phyloP scores from a whole-genome alignment of 2,888 invertebrate genomes.

The Eustalomyia histrio region DNA sequence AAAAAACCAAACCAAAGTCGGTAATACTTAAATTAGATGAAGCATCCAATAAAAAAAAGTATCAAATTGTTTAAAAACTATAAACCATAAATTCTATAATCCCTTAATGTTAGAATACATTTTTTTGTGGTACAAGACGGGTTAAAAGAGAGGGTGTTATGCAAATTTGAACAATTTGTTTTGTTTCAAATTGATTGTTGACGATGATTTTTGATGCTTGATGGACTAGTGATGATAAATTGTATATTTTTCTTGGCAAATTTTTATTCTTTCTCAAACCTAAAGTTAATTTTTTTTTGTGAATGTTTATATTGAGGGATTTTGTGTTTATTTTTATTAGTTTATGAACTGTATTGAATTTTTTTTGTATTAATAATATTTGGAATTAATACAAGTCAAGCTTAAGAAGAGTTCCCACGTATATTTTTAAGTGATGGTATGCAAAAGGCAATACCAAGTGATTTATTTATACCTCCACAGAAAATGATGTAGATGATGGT shows the following conservation, averaged over 20 bases:
- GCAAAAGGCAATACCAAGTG: neutral
- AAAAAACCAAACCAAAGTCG: constrained; percentile 26
- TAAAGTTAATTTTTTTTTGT: constrained; percentile 9
- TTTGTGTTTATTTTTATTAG: constrained; percentile 50
- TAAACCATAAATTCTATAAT: constrained; percentile 16
- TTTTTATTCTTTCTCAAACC: constrained; percentile 23
- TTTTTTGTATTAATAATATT: constrained; percentile 15
- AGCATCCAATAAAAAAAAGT: constrained; percentile 34
- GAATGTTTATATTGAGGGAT: constrained; percentile 2
- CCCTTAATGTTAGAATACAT: constrained; percentile 57
- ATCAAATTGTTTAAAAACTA: constrained; percentile 56
- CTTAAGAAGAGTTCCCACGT: constrained; percentile 54
- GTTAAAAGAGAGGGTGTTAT: neutral
- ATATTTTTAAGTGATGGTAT: neutral
- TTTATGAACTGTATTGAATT: constrained; percentile 30
- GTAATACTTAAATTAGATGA: constrained; percentile 43
- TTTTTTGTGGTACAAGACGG: constrained; percentile 28
- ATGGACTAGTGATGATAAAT: constrained; percentile 63
- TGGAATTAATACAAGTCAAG: constrained; percentile 33
- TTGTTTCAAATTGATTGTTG: constrained; percentile 36
- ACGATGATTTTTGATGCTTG: constrained; percentile 34
- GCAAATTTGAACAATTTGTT: constrained; percentile 53
- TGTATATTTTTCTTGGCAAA: constrained; percentile 59
- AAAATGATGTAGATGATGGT: constrained; percentile 26
- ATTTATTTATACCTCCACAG: constrained; percentile 2